Conservation (phyloP, 2,797 vertebrate species). For the Tachyglossus aculeatus region DNA sequence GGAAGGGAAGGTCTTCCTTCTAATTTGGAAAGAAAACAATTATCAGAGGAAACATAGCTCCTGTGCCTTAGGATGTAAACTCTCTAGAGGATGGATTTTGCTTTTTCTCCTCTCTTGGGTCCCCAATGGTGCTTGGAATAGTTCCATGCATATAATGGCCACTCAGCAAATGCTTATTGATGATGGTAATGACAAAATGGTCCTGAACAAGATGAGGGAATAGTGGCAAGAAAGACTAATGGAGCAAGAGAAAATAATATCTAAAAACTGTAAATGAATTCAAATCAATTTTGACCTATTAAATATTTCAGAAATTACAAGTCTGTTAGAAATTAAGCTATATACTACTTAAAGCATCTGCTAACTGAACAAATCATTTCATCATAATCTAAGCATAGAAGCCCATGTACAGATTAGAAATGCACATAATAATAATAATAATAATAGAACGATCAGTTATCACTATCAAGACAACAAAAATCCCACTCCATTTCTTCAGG, state of each 20-base stretch:
- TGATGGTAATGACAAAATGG: neutral
- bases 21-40: neutral
- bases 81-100: no score
- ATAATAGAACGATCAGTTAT: no score
- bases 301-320: no score
- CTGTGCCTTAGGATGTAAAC: neutral
- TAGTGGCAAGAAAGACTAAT: neutral
- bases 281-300: no score
- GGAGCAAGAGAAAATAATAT: neutral
- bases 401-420: no score
- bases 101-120: neutral
- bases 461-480: no score
- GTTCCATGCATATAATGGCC: neutral
- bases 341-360: no score
- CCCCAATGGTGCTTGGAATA: neutral
- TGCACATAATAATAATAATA: no score
- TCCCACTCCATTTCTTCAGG: neutral
- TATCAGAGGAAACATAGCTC: neutral
- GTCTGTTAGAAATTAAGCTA: no score
- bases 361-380: no score
- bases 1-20: neutral
- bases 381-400: no score
- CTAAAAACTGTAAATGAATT: conserved; percentile 2
- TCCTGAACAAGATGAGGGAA: conserved; percentile 1
- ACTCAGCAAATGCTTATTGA: neutral